These are phyloP conservation scores for Sialia sialis DNA, from an alignment of 2,113 vertebrate species.

Conservation along the genomic window DNA sequence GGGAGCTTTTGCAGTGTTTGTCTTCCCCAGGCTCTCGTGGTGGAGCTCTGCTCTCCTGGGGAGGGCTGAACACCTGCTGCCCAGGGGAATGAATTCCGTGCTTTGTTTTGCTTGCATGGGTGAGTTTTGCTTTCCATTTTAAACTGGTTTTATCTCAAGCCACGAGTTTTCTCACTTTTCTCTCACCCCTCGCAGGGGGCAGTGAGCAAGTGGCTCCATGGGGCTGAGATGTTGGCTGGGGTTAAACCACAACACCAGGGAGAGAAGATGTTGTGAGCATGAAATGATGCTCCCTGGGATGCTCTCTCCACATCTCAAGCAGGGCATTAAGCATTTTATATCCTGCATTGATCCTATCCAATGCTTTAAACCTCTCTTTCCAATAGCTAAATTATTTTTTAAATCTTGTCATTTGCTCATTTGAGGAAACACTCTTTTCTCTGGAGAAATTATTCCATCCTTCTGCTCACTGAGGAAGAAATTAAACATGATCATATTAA, in stretches of 20 bases:
- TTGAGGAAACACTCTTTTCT: neutral
- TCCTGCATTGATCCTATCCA: neutral
- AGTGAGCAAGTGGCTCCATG: neutral
- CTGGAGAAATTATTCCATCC: neutral
- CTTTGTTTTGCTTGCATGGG: fast-evolving
- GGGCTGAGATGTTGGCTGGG: neutral
- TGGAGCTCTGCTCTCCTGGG: neutral
- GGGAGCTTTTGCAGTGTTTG: neutral
- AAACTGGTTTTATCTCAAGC: neutral
- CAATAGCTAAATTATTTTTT: neutral
- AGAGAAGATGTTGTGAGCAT: neutral
- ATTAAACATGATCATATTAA: neutral
- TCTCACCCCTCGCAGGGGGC: neutral
- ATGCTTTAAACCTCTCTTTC: neutral
- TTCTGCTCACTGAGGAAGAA: neutral
- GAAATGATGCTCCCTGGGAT: neutral
- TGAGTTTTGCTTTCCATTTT: neutral
- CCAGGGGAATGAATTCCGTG: neutral
- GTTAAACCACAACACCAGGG: neutral
- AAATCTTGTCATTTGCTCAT: neutral
- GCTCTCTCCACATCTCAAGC: neutral
- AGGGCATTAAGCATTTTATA: neutral
- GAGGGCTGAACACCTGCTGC: neutral
- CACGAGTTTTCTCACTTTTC: neutral
- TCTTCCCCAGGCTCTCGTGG: neutral